A percentile compares a stretch with the other conserved stretches of the same genome.
Conservation (phyloP, 2,113 vertebrate genomes). For the Pelodiscus sinensis region DNA sequence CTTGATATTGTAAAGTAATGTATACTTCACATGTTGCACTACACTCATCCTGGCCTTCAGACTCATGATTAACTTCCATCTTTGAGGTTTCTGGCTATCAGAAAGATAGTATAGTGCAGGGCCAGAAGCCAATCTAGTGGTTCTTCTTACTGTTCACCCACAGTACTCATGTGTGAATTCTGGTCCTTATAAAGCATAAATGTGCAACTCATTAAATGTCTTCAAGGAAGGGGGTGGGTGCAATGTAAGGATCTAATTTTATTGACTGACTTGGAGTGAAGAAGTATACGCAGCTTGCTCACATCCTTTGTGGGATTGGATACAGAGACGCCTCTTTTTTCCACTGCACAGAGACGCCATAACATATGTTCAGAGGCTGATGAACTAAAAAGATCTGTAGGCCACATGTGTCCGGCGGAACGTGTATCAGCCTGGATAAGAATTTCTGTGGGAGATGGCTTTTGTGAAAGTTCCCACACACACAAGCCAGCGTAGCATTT, state of each 20-base stretch:
- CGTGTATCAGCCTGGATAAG: neutral
- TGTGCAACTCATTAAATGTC: slow-evolving; percentile 49
- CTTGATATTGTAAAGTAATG: neutral
- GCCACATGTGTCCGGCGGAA: slow-evolving; percentile 69
- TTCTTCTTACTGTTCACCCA: neutral
- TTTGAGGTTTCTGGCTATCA: slow-evolving; percentile 5
- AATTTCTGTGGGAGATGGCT: slow-evolving; percentile 51
- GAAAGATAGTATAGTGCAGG: slow-evolving; percentile 13
- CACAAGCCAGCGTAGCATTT: slow-evolving; percentile 5
- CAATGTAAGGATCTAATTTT: slow-evolving; percentile 76
- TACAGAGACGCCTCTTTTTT: slow-evolving; percentile 50
- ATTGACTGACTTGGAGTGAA: slow-evolving; percentile 63
- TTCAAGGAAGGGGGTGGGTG: slow-evolving; percentile 37
- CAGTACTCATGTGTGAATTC: neutral
- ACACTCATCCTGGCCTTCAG: neutral
- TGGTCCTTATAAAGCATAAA: slow-evolving; percentile 34
- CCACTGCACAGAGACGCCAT: slow-evolving; percentile 54
- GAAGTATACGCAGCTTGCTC: slow-evolving; percentile 65
- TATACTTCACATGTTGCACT: neutral
- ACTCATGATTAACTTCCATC: neutral
- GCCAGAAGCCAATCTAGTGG: slow-evolving; percentile 7
- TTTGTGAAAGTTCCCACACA: slow-evolving; percentile 51
- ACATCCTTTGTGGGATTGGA: slow-evolving; percentile 65
- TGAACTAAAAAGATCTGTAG: slow-evolving; percentile 64
- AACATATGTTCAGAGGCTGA: slow-evolving; percentile 66